These are phyloP conservation scores for Drosophila bifasciata DNA, from an alignment of 1,140 invertebrate genomes.

Conservation along the genomic window DNA sequence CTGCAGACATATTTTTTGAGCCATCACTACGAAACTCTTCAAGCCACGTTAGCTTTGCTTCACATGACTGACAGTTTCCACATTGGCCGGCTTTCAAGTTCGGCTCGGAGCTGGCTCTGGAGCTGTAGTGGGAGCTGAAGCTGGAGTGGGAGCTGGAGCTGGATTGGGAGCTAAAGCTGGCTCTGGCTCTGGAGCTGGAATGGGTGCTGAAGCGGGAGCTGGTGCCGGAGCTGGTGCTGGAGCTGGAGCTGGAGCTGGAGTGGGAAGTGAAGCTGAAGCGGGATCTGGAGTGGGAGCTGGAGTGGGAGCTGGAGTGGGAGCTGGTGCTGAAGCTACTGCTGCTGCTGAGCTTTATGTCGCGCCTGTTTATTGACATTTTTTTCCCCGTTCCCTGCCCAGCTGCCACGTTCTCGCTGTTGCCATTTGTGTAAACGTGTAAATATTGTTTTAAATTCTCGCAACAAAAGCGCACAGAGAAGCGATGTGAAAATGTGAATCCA, in stretches of 20 bases:
- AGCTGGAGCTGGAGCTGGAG: too few species aligned
- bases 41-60: constrained; percentile 5
- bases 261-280: too few species aligned
- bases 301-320: too few species aligned
- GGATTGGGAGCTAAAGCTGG: too few species aligned
- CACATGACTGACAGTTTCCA: constrained; percentile 22
- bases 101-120: too few species aligned
- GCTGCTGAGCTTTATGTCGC: constrained; percentile 30
- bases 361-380: constrained; percentile 33
- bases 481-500: constrained; percentile 49
- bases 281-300: too few species aligned
- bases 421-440: constrained; percentile 64
- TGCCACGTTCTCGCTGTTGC: constrained; percentile 15
- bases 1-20: constrained; percentile 2
- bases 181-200: too few species aligned
- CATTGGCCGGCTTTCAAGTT: constrained; percentile 17
- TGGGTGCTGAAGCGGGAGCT: too few species aligned
- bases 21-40: neutral
- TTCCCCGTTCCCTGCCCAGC: constrained; percentile 4
- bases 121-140: too few species aligned
- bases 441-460: constrained; percentile 70
- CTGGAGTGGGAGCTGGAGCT: too few species aligned
- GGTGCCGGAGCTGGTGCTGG: too few species aligned
- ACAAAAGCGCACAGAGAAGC: constrained; percentile 40
- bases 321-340: too few species aligned